These are phyloP conservation scores for Cinclus mexicanus DNA, from an alignment of 2,113 vertebrate species.

Conservation along the genomic window DNA sequence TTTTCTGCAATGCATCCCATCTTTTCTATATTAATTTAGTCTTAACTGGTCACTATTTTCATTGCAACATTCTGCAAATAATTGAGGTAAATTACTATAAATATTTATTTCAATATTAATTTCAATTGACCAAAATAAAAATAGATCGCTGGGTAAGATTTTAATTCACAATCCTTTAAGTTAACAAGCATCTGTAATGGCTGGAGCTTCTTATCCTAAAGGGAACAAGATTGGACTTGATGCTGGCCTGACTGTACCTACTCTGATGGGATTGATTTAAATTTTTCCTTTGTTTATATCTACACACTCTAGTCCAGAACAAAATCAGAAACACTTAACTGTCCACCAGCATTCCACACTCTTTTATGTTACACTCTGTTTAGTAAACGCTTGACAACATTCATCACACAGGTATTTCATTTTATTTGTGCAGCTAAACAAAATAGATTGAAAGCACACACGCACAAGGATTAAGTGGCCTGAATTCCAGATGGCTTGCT, in stretches of 20 bases:
- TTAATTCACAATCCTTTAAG: background rate
- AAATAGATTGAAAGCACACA: background rate
- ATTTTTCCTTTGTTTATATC: background rate
- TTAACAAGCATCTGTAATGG: background rate
- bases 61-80: background rate
- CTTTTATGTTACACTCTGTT: background rate
- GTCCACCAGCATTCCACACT: background rate
- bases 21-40: background rate
- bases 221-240: background rate
- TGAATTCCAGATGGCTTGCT: conserved; percentile 17
- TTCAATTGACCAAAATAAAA: background rate
- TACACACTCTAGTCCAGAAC: background rate
- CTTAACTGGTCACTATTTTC: background rate
- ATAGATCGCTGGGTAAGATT: background rate
- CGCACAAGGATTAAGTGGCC: background rate
- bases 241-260: background rate
- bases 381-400: background rate
- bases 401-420: background rate
- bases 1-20: background rate
- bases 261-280: background rate
- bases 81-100: background rate
- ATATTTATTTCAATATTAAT: background rate
- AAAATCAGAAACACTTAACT: background rate
- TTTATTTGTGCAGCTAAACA: conserved; percentile 14
- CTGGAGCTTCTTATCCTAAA: background rate